A percentile compares a stretch with the other conserved stretches of the same genome.
Conservation (phyloP, 2,797 vertebrate species). For the Liparis tanakae region DNA sequence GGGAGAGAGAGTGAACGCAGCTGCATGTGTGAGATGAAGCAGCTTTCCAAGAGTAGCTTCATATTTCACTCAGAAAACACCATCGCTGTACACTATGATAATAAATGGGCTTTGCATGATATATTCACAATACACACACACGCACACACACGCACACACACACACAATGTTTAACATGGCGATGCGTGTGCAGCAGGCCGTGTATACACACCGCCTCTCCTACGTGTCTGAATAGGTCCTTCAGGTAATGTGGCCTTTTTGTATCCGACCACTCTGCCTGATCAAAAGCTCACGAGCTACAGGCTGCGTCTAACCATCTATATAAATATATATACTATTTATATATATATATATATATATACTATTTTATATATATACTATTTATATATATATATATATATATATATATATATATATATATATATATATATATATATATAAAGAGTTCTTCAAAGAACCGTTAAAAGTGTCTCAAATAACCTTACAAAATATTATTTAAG, state of each 20-base stretch:
- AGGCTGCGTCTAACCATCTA: not conserved
- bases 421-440: no score
- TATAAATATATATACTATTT: not conserved
- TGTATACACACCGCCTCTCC: not conserved
- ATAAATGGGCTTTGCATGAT: conserved; percentile 56
- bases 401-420: no score
- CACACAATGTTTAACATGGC: conserved; percentile 1
- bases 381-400: no score
- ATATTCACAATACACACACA: conserved; percentile 27
- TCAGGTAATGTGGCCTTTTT: not conserved
- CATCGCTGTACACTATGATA: conserved; percentile 46
- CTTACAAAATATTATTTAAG: no score
- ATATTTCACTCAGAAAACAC: conserved; percentile 48
- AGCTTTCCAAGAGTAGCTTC: conserved; percentile 28
- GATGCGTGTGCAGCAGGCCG: conserved; percentile 9
- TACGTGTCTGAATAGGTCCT: not conserved
- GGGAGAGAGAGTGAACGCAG: conserved; percentile 46
- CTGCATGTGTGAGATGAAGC: conserved; percentile 57
- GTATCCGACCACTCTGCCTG: not conserved
- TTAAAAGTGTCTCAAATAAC: no score
- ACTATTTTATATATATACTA: not conserved
- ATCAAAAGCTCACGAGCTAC: not conserved
- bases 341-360: no score
- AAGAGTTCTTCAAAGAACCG: no score
- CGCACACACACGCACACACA: conserved; percentile 6